These are phyloP conservation scores for Abscondita cerata DNA, from an alignment of 2,888 invertebrate genomes.

Conservation along the genomic window DNA sequence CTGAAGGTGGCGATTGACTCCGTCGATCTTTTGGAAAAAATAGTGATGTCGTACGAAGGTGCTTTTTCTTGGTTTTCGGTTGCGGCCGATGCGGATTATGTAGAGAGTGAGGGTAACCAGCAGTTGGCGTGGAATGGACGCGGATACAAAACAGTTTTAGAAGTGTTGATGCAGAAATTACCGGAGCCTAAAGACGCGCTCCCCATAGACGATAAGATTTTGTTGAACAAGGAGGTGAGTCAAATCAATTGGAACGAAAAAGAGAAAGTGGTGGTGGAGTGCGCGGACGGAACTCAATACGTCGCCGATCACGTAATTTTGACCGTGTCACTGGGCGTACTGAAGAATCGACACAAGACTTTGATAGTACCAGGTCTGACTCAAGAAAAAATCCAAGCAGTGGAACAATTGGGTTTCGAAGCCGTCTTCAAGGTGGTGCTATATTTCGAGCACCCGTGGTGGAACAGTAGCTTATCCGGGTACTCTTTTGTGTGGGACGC, in stretches of 20 bases:
- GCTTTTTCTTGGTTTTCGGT: conserved; percentile 71
- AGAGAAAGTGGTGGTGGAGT: conserved; percentile 54
- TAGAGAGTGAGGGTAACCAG: conserved; percentile 73
- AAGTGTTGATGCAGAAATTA: conserved; percentile 63
- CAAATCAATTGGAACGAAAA: conserved; percentile 32
- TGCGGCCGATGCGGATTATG: conserved; percentile 71
- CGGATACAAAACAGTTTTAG: conserved; percentile 73
- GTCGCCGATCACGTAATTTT: conserved; percentile 68
- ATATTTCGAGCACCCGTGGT: conserved; percentile 66
- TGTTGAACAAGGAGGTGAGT: conserved; percentile 37
- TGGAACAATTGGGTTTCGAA: conserved; percentile 65
- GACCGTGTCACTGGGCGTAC: conserved; percentile 70
- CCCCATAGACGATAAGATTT: conserved; percentile 40
- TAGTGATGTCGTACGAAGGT: conserved; percentile 49
- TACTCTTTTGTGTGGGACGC: conserved; percentile 63
- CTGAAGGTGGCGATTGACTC: conserved; percentile 9
- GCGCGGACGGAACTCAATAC: conserved; percentile 60
- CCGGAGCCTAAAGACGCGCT: conserved; percentile 11
- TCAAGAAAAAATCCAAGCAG: conserved; percentile 48
- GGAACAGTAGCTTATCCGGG: conserved; percentile 58
- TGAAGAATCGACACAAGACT: conserved; percentile 58
- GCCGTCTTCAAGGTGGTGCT: conserved; percentile 70
- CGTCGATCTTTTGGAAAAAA: conserved; percentile 12
- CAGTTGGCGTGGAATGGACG: conserved; percentile 76
- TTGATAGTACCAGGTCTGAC: conserved; percentile 60